Evolutionary conservation across 2,797 vertebrate genomes (phyloP).

Genomic region (Synanceia verrucosa): DNA sequence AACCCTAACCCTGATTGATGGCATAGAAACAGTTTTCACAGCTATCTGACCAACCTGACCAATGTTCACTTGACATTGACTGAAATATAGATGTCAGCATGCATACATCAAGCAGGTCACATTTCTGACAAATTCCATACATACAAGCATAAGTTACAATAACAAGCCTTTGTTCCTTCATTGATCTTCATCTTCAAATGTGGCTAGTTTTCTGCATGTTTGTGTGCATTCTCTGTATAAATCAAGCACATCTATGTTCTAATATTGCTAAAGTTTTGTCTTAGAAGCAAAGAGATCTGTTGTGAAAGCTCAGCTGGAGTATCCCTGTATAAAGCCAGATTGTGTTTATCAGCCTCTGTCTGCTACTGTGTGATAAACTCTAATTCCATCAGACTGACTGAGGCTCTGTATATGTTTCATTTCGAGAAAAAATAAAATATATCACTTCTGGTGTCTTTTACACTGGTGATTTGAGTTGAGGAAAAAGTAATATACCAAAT

Average conservation of each 20-base stretch:
- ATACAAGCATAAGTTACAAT: neutral
- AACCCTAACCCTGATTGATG: no score
- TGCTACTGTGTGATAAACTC: neutral
- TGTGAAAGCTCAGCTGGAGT: neutral
- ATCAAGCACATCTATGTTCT: neutral
- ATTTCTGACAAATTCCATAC: neutral
- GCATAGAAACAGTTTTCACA: neutral
- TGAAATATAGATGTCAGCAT: neutral
- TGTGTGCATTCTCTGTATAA: neutral
- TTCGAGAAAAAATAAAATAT: neutral
- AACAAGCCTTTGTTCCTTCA: neutral
- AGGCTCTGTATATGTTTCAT: neutral
- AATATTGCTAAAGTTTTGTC: neutral
- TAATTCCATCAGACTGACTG: neutral
- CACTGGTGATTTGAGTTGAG: neutral
- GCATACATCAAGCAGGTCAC: neutral
- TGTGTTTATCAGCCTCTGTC: neutral
- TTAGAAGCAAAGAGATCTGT: neutral
- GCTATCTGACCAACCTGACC: neutral
- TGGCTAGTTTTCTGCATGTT: neutral
- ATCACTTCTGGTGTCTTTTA: neutral
- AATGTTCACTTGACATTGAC: neutral
- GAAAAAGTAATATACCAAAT: neutral
- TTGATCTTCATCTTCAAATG: neutral
- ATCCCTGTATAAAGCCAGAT: neutral